Evolutionary conservation across 2,113 vertebrate genomes (phyloP).

Genomic region (Clarias gariepinus): DNA sequence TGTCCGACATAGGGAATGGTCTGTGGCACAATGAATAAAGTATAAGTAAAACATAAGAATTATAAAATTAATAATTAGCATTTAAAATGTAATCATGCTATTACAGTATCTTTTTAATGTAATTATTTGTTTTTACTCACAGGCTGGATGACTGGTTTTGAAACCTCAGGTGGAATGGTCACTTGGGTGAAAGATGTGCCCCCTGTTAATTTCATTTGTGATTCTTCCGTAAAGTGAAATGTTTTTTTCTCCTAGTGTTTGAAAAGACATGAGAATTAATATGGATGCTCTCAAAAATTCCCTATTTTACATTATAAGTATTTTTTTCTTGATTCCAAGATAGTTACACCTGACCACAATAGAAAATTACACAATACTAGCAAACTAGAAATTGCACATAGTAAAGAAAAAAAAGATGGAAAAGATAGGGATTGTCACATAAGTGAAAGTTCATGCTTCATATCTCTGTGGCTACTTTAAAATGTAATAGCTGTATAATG

Average conservation of each 20-base stretch:
- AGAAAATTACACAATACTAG: not conserved
- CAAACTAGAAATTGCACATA: not conserved
- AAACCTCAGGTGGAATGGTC: not conserved
- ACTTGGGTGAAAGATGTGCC: too few relatives aligned
- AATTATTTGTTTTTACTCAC: not conserved
- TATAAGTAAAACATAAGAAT: not conserved
- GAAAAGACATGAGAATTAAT: too few relatives aligned
- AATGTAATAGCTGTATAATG: not conserved
- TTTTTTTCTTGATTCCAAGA: not conserved
- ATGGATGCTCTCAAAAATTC: too few relatives aligned
- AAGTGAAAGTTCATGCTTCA: not conserved
- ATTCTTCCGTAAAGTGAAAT: too few relatives aligned
- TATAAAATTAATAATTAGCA: not conserved
- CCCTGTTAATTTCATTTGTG: too few relatives aligned
- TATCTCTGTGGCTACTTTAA: not conserved
- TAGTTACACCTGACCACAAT: not conserved
- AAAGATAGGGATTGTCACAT: not conserved
- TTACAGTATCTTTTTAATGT: not conserved
- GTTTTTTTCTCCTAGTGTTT: too few relatives aligned
- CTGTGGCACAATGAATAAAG: not conserved
- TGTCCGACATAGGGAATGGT: not conserved
- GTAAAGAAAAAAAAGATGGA: not conserved
- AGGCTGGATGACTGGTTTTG: not conserved
- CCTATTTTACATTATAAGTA: not conserved
- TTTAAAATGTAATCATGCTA: not conserved